Conservation (phyloP, 1,140 invertebrate genomes). For the Drosophila elegans region DNA sequence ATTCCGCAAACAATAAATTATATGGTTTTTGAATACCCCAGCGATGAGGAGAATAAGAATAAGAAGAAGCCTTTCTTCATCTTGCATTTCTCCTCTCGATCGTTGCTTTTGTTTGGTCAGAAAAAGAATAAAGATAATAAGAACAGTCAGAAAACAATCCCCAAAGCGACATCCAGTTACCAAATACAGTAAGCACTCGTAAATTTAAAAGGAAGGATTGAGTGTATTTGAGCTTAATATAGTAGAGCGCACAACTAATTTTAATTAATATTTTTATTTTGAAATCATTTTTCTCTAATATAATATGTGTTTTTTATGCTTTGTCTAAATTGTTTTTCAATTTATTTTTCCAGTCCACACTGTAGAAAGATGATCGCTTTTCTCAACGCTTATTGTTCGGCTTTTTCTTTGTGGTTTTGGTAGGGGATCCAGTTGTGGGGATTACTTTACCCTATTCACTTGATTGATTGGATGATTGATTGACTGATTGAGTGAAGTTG, state of each 20-base stretch:
- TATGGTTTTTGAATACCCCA: constrained; percentile 63
- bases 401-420: constrained; percentile 36
- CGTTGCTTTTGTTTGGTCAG: constrained; percentile 22
- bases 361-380: constrained; percentile 4
- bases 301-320: no score
- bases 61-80: constrained; percentile 35
- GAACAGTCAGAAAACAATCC: constrained; percentile 24
- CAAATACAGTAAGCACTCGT: constrained; percentile 20
- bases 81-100: constrained; percentile 41
- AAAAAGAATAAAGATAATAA: constrained; percentile 23
- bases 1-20: constrained; percentile 73
- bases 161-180: constrained; percentile 36
- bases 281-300: no score
- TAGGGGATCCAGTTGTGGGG: constrained; percentile 4
- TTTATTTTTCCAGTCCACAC: not conserved
- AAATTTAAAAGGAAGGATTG: not conserved
- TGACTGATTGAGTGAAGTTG: constrained; percentile 33
- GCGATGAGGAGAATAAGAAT: constrained; percentile 7
- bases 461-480: constrained; percentile 47
- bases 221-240: not conserved
- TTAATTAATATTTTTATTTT: no score
- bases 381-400: constrained; percentile 24
- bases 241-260: no score
- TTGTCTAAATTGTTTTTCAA: no score
- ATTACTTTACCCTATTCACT: constrained; percentile 28